Percentiles rank a stretch among this genome's conserved stretches.
phyloP scores from a whole-genome alignment of 2,888 invertebrate species.

The Trichopoda pennipes region DNA sequence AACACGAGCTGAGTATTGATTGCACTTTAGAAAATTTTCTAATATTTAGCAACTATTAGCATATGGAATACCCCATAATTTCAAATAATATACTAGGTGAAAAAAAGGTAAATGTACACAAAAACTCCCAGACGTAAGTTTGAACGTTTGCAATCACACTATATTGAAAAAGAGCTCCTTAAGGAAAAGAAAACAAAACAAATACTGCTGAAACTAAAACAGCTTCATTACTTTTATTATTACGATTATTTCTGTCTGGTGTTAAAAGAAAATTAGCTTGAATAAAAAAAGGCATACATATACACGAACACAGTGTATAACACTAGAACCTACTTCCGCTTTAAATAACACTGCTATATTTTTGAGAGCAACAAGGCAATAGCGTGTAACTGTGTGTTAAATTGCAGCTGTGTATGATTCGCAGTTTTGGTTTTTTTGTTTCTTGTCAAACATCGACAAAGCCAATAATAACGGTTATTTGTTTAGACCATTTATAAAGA shows the following conservation, averaged over 20 bases:
- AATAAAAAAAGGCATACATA: constrained; percentile 14
- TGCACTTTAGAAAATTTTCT: too few relatives aligned
- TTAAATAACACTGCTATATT: not conserved
- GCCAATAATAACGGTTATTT: constrained; percentile 63
- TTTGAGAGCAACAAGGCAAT: not conserved
- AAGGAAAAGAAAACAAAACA: too few relatives aligned
- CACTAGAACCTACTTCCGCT: constrained; percentile 16
- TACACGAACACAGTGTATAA: not conserved
- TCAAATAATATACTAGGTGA: not conserved
- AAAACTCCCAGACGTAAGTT: constrained; percentile 9
- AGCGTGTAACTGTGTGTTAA: not conserved
- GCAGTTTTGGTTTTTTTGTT: not conserved
- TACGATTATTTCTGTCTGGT: constrained; percentile 65
- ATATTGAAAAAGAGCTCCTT: constrained; percentile 20
- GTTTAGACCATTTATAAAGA: constrained; percentile 59
- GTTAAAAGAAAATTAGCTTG: constrained; percentile 54
- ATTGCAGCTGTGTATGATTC: not conserved
- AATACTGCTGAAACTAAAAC: constrained; percentile 44
- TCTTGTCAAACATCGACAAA: constrained; percentile 7
- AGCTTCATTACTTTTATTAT: constrained; percentile 68
- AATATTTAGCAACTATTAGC: not conserved
- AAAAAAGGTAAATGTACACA: constrained; percentile 39
- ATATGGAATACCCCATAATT: not conserved
- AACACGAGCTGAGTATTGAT: too few relatives aligned
- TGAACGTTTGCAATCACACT: constrained; percentile 37